A percentile compares a stretch with the other conserved stretches of the same genome.
Conservation (phyloP, 2,888 invertebrate species). For the Acrobasis consociella region DNA sequence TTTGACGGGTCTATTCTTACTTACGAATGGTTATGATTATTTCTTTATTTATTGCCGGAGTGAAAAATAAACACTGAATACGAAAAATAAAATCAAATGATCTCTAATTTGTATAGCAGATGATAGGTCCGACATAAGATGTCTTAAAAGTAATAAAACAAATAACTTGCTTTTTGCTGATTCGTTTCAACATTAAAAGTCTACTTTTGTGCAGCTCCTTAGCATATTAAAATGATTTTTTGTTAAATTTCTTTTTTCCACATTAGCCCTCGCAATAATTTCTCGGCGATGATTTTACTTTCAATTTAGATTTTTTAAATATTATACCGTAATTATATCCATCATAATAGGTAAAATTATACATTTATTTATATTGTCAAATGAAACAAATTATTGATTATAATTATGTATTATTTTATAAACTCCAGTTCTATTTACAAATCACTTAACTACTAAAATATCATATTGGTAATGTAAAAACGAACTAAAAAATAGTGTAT, state of each 20-base stretch:
- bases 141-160: no score
- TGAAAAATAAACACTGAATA: no score
- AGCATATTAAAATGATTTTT: background rate
- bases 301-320: slow-evolving; percentile 1
- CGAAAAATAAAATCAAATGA: no score
- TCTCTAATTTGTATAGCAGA: no score
- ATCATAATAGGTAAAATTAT: slow-evolving; percentile 22
- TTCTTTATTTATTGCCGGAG: no score
- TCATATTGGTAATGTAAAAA: slow-evolving; percentile 34
- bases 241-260: background rate
- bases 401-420: slow-evolving; percentile 21
- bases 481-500: slow-evolving; percentile 33
- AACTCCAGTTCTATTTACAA: slow-evolving; percentile 40
- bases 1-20: no score
- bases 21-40: no score
- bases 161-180: no score
- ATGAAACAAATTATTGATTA: slow-evolving; percentile 16
- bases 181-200: background rate
- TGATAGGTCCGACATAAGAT: no score
- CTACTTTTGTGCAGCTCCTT: background rate
- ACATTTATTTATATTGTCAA: slow-evolving; percentile 22
- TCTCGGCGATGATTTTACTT: slow-evolving; percentile 13
- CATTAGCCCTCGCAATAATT: background rate
- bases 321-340: background rate
- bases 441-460: slow-evolving; percentile 36